phyloP scores from a whole-genome alignment of 30 jellyfish, hydroid and myxozoan species.

The Nemopilema nomurai region DNA sequence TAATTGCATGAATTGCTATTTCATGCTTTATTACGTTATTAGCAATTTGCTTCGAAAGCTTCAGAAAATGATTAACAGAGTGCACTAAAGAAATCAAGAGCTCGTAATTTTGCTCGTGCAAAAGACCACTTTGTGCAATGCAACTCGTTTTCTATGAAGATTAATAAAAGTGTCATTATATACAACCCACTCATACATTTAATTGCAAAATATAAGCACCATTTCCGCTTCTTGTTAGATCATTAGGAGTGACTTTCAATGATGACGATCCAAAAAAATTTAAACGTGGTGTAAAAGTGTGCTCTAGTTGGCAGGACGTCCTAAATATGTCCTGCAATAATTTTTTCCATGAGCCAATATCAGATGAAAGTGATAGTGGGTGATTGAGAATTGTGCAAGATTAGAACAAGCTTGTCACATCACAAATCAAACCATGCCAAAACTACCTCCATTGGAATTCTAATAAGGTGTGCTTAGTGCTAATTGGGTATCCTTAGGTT shows the following conservation, averaged over 20 bases:
- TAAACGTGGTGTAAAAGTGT: background rate
- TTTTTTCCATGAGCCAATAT: background rate
- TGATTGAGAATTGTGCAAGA: background rate
- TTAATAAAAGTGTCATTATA: background rate
- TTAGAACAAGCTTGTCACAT: background rate
- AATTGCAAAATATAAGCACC: background rate
- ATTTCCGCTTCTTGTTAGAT: background rate
- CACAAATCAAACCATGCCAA: background rate
- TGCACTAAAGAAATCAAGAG: background rate
- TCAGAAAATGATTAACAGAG: no score
- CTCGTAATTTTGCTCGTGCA: background rate
- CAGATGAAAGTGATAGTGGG: background rate
- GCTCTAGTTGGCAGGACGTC: background rate
- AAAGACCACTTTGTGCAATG: background rate
- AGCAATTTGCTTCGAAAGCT: no score
- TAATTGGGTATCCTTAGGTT: background rate
- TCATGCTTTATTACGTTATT: no score
- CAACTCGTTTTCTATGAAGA: background rate
- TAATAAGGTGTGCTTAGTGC: background rate
- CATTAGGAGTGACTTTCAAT: background rate
- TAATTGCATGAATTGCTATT: no score
- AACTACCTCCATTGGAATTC: background rate
- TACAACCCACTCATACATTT: background rate
- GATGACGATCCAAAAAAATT: background rate
- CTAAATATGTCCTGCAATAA: background rate